These are phyloP conservation scores for Notolabrus celidotus DNA, from an alignment of 2,797 vertebrate genomes.

Conservation along the genomic window DNA sequence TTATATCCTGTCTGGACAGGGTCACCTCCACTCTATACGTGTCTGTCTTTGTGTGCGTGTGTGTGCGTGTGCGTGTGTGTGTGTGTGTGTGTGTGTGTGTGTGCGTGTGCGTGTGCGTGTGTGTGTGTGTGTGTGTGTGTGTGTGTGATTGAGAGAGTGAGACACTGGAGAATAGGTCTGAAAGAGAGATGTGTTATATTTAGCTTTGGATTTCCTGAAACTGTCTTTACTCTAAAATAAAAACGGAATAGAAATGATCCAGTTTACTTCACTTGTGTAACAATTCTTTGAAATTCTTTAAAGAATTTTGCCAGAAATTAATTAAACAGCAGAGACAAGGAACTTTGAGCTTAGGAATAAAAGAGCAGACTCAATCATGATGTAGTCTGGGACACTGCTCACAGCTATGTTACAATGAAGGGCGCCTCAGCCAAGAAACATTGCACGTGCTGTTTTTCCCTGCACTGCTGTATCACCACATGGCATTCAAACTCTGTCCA, in stretches of 20 bases:
- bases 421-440: no score
- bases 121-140: constrained; percentile 29
- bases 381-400: no score
- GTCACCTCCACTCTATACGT: constrained; percentile 74
- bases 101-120: no score
- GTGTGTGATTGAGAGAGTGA: neutral
- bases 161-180: constrained; percentile 38
- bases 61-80: constrained; percentile 17
- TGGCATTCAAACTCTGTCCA: constrained; percentile 32
- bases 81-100: constrained; percentile 18
- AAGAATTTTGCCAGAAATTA: neutral
- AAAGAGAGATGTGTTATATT: neutral
- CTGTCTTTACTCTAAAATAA: no score
- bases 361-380: no score
- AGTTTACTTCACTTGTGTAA: no score
- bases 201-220: neutral
- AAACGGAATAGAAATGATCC: no score
- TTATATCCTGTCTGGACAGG: constrained; percentile 76
- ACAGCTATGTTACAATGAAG: neutral
- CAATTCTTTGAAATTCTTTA: neutral
- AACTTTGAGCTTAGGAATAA: no score
- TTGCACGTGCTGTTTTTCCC: no score
- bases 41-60: constrained; percentile 40
- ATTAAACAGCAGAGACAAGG: no score
- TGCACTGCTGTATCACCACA: no score